A percentile compares a stretch with the other conserved stretches of the same genome.
Conservation (phyloP, 2,797 vertebrate species). For the Dermochelys coriacea region DNA sequence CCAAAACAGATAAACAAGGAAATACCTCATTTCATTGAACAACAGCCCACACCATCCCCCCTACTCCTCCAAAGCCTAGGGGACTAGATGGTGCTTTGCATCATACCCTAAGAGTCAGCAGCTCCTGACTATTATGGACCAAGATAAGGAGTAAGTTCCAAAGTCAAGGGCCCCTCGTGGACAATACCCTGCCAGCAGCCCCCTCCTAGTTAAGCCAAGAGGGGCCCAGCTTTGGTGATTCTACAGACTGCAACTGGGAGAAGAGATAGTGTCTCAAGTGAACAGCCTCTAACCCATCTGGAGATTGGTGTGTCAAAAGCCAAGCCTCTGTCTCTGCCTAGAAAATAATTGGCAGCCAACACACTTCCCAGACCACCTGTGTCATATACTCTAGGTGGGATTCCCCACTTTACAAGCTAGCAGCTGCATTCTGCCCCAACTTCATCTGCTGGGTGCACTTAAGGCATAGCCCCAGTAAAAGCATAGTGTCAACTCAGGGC, state of each 20-base stretch:
- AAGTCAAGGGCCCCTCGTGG: neutral
- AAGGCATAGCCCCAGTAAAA: neutral
- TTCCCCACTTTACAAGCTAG: neutral
- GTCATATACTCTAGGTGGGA: neutral
- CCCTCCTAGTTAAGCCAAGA: neutral
- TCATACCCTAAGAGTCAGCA: neutral
- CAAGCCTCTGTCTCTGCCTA: neutral
- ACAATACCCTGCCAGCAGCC: neutral
- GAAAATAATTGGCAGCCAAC: neutral
- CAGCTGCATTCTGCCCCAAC: neutral
- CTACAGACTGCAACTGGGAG: neutral
- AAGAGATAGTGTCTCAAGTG: neutral
- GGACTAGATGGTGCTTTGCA: neutral
- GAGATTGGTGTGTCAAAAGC: no score
- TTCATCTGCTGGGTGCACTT: neutral
- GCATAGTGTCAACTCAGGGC: neutral
- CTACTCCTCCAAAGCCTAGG: neutral
- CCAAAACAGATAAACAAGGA: constrained; percentile 23
- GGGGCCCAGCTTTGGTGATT: neutral
- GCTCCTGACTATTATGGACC: neutral
- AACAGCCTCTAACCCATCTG: neutral
- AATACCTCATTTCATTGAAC: neutral
- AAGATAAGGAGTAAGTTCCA: neutral
- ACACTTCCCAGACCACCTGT: neutral
- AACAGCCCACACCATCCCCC: neutral